Evolutionary conservation across 2,888 invertebrate species (phyloP).

Genomic region (Amphipoea oculea): DNA sequence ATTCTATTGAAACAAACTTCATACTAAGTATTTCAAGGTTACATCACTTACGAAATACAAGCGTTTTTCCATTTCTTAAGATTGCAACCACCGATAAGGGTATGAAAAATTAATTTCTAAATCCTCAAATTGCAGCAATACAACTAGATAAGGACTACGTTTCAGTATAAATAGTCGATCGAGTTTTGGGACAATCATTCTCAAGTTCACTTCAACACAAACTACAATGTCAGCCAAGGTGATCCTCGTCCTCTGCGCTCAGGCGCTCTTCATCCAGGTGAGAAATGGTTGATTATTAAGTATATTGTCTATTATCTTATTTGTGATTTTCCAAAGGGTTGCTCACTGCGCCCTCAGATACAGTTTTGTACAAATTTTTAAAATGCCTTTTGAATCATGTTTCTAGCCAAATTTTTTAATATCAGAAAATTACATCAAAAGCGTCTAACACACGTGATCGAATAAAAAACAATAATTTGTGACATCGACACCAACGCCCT

Average conservation of each 20-base stretch:
- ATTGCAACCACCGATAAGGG: constrained; percentile 8
- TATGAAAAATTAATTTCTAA: background rate
- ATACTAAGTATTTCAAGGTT: background rate
- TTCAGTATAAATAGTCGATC: background rate
- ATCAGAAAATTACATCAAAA: too few species aligned
- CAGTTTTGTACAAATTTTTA: too few species aligned
- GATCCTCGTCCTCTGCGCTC: constrained; percentile 36
- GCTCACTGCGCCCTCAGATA: too few species aligned
- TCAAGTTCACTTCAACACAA: background rate
- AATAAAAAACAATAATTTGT: too few species aligned
- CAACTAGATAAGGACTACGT: background rate
- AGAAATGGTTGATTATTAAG: background rate
- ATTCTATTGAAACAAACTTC: background rate
- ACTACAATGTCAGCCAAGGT: constrained; percentile 17
- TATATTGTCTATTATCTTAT: too few species aligned
- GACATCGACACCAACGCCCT: background rate
- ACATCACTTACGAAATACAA: background rate
- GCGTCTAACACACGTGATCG: too few species aligned
- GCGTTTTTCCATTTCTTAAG: constrained; percentile 1
- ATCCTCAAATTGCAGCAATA: constrained; percentile 10
- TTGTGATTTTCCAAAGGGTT: too few species aligned
- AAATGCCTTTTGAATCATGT: too few species aligned
- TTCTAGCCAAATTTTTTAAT: too few species aligned
- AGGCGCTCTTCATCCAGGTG: constrained; percentile 37
- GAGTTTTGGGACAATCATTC: background rate